A percentile compares a stretch with the other conserved stretches of the same genome.
These are phyloP conservation scores for Salvator merianae DNA, from an alignment of 2,113 vertebrate species.

Conservation along the genomic window DNA sequence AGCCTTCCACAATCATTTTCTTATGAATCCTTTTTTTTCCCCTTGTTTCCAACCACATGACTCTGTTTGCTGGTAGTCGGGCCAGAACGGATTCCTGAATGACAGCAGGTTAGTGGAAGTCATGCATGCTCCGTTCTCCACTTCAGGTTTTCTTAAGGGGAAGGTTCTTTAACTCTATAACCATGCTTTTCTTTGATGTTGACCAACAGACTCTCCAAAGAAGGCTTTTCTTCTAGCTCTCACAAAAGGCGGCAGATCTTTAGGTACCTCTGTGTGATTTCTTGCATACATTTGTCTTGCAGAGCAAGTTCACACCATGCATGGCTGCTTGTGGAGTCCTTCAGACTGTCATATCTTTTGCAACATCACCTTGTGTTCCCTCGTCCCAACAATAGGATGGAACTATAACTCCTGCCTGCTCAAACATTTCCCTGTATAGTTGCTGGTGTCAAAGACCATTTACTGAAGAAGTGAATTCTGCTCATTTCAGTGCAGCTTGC, in stretches of 20 bases:
- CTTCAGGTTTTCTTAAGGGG: slow-evolving; percentile 49
- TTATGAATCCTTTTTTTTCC: slow-evolving; percentile 68
- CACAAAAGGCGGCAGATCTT: slow-evolving; percentile 94
- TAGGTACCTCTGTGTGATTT: slow-evolving; percentile 85
- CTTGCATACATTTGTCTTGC: slow-evolving; percentile 75
- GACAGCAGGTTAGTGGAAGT: slow-evolving; percentile 91
- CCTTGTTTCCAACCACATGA: slow-evolving; percentile 48
- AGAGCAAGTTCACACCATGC: slow-evolving; percentile 77
- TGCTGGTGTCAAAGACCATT: background rate
- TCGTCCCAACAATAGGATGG: slow-evolving; percentile 2
- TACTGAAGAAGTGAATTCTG: background rate
- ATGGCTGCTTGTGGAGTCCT: slow-evolving; percentile 86
- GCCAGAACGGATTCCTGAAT: slow-evolving; percentile 96
- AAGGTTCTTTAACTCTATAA: slow-evolving; percentile 57
- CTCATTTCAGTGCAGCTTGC: background rate
- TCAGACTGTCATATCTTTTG: slow-evolving; percentile 64
- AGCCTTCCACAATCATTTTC: slow-evolving; percentile 38
- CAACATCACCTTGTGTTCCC: slow-evolving; percentile 46
- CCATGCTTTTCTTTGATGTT: slow-evolving; percentile 79
- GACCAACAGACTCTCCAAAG: slow-evolving; percentile 91
- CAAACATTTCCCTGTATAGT: background rate
- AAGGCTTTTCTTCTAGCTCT: slow-evolving; percentile 92
- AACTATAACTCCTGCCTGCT: background rate
- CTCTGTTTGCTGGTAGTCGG: slow-evolving; percentile 81
- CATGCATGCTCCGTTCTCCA: slow-evolving; percentile 34